phyloP scores from a whole-genome alignment of 2,797 vertebrate genomes.

The Lithobates sylvaticus region DNA sequence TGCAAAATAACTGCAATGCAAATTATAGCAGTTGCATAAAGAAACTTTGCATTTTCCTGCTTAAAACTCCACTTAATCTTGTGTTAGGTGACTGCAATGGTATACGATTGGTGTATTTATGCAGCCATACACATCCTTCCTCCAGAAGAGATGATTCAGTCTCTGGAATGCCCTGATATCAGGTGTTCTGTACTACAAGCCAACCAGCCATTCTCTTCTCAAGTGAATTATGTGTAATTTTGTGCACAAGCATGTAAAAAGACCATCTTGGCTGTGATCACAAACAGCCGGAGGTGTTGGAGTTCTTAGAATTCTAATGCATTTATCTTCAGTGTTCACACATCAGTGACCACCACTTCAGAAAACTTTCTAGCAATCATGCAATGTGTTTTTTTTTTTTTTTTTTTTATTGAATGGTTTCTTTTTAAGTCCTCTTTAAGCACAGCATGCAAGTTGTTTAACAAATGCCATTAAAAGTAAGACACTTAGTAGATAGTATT shows the following conservation, averaged over 20 bases:
- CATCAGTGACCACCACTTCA: slow-evolving; percentile 2
- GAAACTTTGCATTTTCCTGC: background rate
- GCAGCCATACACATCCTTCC: background rate
- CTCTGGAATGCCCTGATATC: background rate
- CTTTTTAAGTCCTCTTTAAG: slow-evolving; percentile 3
- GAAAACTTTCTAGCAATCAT: slow-evolving; percentile 12
- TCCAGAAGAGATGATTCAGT: slow-evolving; percentile 6
- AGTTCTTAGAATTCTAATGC: slow-evolving; percentile 28
- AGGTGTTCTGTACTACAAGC: background rate
- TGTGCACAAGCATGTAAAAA: slow-evolving; percentile 1
- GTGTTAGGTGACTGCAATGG: background rate
- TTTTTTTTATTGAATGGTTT: slow-evolving; percentile 6
- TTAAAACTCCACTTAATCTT: background rate
- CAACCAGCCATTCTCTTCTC: background rate
- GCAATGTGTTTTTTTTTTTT: slow-evolving; percentile 3
- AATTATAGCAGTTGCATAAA: background rate
- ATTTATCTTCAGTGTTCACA: slow-evolving; percentile 33
- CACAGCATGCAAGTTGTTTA: slow-evolving; percentile 8
- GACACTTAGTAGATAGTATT: background rate
- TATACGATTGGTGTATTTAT: background rate
- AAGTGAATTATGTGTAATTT: slow-evolving; percentile 8
- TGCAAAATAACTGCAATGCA: background rate
- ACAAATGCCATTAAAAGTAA: slow-evolving; percentile 1
- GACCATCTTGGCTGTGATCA: slow-evolving; percentile 22
- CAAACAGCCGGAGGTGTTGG: slow-evolving; percentile 17